These are phyloP conservation scores for Cerceris ruficornis DNA, from an alignment of 2,888 invertebrate species.

Conservation along the genomic window DNA sequence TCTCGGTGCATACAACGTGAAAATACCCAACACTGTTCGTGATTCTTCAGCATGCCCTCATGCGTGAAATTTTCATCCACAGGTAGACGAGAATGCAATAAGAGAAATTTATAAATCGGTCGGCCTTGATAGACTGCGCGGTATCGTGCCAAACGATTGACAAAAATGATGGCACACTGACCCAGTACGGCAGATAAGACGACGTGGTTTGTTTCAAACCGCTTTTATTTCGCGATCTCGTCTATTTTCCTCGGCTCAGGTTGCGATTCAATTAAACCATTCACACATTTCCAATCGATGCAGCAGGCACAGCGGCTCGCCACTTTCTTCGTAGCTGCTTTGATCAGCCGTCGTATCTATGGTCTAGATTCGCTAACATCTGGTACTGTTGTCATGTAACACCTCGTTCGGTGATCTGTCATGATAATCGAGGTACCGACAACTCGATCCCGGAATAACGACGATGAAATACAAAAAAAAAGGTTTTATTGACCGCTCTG, in stretches of 20 bases:
- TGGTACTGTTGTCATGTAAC: constrained; percentile 31
- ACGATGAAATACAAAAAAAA: constrained; percentile 11
- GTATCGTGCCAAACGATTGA: constrained; percentile 9
- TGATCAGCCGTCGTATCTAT: constrained; percentile 7
- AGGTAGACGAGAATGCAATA: constrained; percentile 52
- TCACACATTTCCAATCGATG: constrained; percentile 12
- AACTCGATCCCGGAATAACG: constrained; percentile 27
- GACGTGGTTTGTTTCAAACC: constrained; percentile 11
- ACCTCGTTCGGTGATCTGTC: constrained; percentile 29
- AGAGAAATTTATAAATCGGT: constrained; percentile 58
- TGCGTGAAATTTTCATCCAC: constrained; percentile 68
- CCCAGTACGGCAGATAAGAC: constrained; percentile 53
- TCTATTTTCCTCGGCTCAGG: background rate
- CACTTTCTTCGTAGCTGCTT: constrained; percentile 21
- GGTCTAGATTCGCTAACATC: constrained; percentile 31
- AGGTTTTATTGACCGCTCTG: constrained; percentile 12
- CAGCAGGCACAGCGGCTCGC: background rate
- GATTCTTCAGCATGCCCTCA: constrained; percentile 39
- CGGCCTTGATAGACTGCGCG: constrained; percentile 14
- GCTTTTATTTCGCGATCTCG: constrained; percentile 24
- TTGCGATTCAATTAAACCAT: constrained; percentile 35
- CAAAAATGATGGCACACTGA: constrained; percentile 61
- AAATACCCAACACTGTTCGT: background rate
- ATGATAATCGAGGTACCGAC: constrained; percentile 31
- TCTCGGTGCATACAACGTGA: background rate